phyloP scores from a whole-genome alignment of 2,113 vertebrate species.

The Hippocampus abdominalis region DNA sequence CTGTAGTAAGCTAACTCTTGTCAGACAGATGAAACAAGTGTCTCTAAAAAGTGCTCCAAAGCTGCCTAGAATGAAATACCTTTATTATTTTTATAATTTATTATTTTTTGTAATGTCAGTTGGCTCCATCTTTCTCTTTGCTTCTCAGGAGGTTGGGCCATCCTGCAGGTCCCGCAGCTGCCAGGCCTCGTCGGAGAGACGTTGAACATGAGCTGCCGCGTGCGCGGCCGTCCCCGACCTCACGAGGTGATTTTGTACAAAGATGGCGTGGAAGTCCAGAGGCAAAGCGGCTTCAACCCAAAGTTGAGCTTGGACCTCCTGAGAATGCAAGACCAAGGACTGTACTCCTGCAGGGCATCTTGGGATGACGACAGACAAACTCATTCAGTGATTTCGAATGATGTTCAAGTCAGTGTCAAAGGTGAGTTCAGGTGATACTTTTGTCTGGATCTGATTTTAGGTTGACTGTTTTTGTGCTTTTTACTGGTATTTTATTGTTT shows the following conservation, averaged over 20 bases:
- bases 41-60: too few species aligned
- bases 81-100: too few species aligned
- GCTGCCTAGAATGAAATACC: too few species aligned
- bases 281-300: neutral
- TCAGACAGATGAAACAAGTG: too few species aligned
- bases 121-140: neutral
- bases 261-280: conserved; percentile 44
- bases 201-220: conserved; percentile 42
- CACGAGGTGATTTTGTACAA: conserved; percentile 59
- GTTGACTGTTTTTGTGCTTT: too few species aligned
- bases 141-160: conserved; percentile 57
- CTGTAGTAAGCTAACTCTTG: neutral
- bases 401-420: conserved; percentile 30
- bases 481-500: too few species aligned
- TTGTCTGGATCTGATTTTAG: too few species aligned
- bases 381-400: conserved; percentile 33
- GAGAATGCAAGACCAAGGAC: conserved; percentile 40
- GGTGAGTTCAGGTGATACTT: conserved; percentile 47
- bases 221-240: conserved; percentile 26
- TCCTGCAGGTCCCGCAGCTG: conserved; percentile 37
- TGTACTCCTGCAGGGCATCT: conserved; percentile 63
- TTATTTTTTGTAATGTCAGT: neutral
- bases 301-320: conserved; percentile 32
- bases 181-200: conserved; percentile 34
- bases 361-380: conserved; percentile 24